phyloP scores from a whole-genome alignment of 2,113 vertebrate genomes.

The Apus apus region DNA sequence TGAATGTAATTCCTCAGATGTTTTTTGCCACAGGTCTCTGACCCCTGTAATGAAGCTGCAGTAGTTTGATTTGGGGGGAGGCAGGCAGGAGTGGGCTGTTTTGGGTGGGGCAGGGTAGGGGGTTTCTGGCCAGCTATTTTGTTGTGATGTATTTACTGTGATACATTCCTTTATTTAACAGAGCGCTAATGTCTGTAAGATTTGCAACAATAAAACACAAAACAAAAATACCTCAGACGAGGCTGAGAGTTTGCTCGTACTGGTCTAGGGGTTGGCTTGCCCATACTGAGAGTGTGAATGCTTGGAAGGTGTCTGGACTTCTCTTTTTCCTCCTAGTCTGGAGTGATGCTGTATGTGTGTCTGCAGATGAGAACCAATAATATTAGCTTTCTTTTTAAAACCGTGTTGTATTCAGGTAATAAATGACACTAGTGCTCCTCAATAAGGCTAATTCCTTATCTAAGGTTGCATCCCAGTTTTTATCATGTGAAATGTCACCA shows the following conservation, averaged over 20 bases:
- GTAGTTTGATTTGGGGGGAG: constrained; percentile 66
- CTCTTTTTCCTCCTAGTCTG: not conserved
- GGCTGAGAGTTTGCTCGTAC: constrained; percentile 44
- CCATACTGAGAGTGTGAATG: not conserved
- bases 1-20: constrained; percentile 88
- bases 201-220: constrained; percentile 88
- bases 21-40: constrained; percentile 74
- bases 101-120: not conserved
- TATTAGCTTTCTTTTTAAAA: not conserved
- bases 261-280: not conserved
- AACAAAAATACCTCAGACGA: constrained; percentile 65
- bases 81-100: not conserved
- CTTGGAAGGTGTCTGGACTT: not conserved
- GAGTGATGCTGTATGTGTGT: not conserved
- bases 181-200: constrained; percentile 89
- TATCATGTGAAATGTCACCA: not conserved
- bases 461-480: not conserved
- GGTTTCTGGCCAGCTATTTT: constrained; percentile 74
- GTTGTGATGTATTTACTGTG: constrained; percentile 86
- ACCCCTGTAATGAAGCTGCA: constrained; percentile 75
- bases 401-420: not conserved
- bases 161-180: constrained; percentile 86
- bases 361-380: not conserved
- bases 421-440: not conserved
- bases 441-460: not conserved